Conservation (phyloP, 1,140 invertebrate genomes). For the Drosophila mojavensis region DNA sequence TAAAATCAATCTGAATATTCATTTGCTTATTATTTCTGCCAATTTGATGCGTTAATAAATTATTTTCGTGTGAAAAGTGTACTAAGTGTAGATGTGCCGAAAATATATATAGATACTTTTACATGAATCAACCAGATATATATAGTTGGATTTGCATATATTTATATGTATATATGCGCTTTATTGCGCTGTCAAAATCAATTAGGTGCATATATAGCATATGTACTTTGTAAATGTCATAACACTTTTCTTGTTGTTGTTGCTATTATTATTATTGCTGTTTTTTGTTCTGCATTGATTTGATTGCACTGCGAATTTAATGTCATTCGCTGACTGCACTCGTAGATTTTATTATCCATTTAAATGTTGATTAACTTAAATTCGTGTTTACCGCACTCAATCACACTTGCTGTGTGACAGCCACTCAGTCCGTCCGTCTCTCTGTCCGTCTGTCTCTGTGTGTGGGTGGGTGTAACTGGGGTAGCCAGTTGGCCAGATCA, state of each 20-base stretch:
- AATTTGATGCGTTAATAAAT: slow-evolving; percentile 74
- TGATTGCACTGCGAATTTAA: slow-evolving; percentile 54
- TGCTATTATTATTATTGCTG: neutral
- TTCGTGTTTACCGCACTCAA: slow-evolving; percentile 70
- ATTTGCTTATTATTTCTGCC: slow-evolving; percentile 69
- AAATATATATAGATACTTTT: slow-evolving; percentile 1
- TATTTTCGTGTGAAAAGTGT: slow-evolving; percentile 63
- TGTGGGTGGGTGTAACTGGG: slow-evolving; percentile 27
- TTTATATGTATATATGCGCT: slow-evolving; percentile 25
- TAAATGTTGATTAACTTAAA: slow-evolving; percentile 81
- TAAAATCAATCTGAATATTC: slow-evolving; percentile 65
- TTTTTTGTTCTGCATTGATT: slow-evolving; percentile 38
- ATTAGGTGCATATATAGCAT: slow-evolving; percentile 38
- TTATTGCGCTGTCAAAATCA: slow-evolving; percentile 46
- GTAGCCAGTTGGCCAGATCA: slow-evolving; percentile 33
- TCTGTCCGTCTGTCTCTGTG: slow-evolving; percentile 32
- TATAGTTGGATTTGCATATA: neutral
- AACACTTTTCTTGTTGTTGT: slow-evolving; percentile 5
- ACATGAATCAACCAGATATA: slow-evolving; percentile 10
- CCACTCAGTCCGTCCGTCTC: neutral
- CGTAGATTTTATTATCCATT: slow-evolving; percentile 75
- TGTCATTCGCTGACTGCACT: slow-evolving; percentile 47
- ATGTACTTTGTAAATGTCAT: slow-evolving; percentile 8
- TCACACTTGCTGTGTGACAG: slow-evolving; percentile 50
- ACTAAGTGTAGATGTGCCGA: slow-evolving; percentile 13